Percentiles rank a stretch among this genome's conserved stretches.
phyloP scores from a whole-genome alignment of 2,888 invertebrate species.

The Aricia artaxerxes region DNA sequence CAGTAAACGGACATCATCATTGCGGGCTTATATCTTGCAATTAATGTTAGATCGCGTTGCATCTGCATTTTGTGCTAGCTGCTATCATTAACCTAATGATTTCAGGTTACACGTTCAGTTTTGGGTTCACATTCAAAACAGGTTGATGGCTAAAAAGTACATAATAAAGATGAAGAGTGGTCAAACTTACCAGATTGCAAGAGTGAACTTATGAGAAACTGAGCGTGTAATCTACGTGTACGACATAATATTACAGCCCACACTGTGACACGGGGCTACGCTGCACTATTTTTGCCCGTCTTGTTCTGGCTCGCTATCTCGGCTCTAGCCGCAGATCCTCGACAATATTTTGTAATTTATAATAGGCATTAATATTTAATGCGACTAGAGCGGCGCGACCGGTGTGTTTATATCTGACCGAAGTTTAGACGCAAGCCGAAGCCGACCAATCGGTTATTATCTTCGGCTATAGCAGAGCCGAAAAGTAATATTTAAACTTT shows the following conservation, averaged over 20 bases:
- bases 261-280: slow-evolving; percentile 40
- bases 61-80: no score
- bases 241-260: slow-evolving; percentile 38
- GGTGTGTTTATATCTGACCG: neutral
- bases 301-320: slow-evolving; percentile 53
- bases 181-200: no score
- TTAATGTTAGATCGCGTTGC: no score
- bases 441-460: neutral
- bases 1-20: no score
- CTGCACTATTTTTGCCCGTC: slow-evolving; percentile 55
- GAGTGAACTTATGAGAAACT: no score
- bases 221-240: neutral
- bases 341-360: slow-evolving; percentile 29
- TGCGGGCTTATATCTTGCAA: no score
- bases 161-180: no score
- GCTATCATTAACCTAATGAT: no score
- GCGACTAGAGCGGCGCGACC: neutral
- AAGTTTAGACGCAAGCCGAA: neutral
- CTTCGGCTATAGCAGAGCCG: neutral
- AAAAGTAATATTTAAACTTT: no score
- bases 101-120: no score
- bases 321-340: slow-evolving; percentile 58
- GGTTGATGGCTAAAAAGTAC: no score
- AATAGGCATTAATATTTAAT: slow-evolving; percentile 33
- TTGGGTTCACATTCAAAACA: no score